Evolutionary conservation across 2,888 invertebrate species (phyloP).

Genomic region (Cryptus viduatorius): DNA sequence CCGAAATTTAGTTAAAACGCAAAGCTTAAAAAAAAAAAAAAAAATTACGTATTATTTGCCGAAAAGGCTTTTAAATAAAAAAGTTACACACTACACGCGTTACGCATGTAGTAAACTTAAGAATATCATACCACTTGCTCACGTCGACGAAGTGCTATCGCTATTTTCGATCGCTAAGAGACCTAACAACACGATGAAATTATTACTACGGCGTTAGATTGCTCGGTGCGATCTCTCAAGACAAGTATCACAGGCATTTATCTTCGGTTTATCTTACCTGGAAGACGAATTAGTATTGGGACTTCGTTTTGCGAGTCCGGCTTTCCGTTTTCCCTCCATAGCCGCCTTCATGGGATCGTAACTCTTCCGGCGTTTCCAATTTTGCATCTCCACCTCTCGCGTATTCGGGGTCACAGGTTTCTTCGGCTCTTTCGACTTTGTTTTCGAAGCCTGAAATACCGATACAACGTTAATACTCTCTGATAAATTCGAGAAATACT

Average conservation of each 20-base stretch:
- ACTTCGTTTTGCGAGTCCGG: slow-evolving; percentile 79
- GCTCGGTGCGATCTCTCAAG: slow-evolving; percentile 34
- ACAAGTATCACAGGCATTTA: not conserved
- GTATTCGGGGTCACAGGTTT: slow-evolving; percentile 86
- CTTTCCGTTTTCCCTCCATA: slow-evolving; percentile 91
- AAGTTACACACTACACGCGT: slow-evolving; percentile 51
- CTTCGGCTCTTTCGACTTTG: slow-evolving; percentile 76
- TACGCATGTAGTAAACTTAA: slow-evolving; percentile 67
- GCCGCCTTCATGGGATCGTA: slow-evolving; percentile 98
- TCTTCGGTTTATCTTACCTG: slow-evolving; percentile 74
- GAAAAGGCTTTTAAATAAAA: slow-evolving; percentile 66
- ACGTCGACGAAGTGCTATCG: slow-evolving; percentile 75
- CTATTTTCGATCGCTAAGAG: slow-evolving; percentile 81
- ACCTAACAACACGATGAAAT: slow-evolving; percentile 79
- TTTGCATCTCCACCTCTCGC: slow-evolving; percentile 94
- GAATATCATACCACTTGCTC: slow-evolving; percentile 76
- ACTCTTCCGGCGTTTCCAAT: slow-evolving; percentile 97
- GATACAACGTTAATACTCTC: not conserved
- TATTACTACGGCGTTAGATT: slow-evolving; percentile 65
- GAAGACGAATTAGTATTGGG: slow-evolving; percentile 78
- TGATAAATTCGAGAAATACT: not conserved
- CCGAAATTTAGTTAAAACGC: slow-evolving; percentile 9
- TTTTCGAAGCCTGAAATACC: slow-evolving; percentile 71
- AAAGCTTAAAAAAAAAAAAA: slow-evolving; percentile 37
- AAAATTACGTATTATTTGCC: slow-evolving; percentile 18